Evolutionary conservation across 2,888 invertebrate species (phyloP), one percentile per base, ranked within the genome.

Genomic region (Drosophila algonquin): DNA sequence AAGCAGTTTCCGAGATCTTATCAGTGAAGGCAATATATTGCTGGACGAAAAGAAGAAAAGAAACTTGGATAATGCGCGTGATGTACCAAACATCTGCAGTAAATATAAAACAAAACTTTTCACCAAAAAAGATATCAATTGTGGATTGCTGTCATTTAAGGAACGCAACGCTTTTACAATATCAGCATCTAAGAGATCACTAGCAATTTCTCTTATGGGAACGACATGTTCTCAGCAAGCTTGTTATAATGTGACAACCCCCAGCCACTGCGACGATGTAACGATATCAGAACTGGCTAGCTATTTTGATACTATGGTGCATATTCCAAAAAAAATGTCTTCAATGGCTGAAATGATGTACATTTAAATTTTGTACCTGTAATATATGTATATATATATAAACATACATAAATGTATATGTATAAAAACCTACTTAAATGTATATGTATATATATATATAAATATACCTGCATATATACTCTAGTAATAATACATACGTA

Each of bases 281-380:
- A 97, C 97, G 53, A 98, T 98, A 86, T 97, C 98, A 92, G 98
- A 98, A 93, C 93, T 98, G 86, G 98, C 98, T 73, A 96, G 97
- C 92, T 98, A 98, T 93, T 98, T 98, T 92, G 98, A 98, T 93
- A 97, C 97, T 75, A 95, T 97, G 93, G 97, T 98, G 80, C 97
- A 98, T 94, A 98, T 98, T 93, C 98, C 98, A 79, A 98, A 98
- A 93, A 98, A 98, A 92, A 98, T 98, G 98, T 98, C 98, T 54
- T 95, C 96, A 65, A 98, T 98, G 98, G 98, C 98, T 69, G 98
- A 98, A 93, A 98, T 98, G 98, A 98, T 98, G 98, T 98, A 98
- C 92, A 98, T 97, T 93, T 97, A 94, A 94, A 94, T 70, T 59
- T 40, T 32, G 32, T 32, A 21, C 16, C n/a, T 14, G 5, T 24